phyloP scores from a whole-genome alignment of 2,797 vertebrate genomes.

The Ataeniobius toweri region DNA sequence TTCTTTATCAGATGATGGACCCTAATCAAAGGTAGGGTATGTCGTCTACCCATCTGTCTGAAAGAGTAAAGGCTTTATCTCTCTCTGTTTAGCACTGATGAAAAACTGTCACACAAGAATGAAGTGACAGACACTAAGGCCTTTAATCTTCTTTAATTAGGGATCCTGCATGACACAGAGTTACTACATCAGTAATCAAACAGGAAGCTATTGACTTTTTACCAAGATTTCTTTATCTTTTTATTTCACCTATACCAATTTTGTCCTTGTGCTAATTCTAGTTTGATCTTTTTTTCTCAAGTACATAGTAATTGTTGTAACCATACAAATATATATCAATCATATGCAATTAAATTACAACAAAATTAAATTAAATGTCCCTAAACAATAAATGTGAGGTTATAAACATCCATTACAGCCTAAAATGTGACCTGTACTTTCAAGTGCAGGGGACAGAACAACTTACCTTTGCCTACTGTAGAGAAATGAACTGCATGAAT shows the following conservation, averaged over 20 bases:
- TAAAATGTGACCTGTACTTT: background rate
- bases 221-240: background rate
- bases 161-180: constrained; percentile 8
- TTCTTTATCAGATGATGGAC: constrained; percentile 7
- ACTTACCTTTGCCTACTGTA: background rate
- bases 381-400: background rate
- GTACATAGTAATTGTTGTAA: background rate
- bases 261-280: background rate
- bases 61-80: constrained; percentile 1
- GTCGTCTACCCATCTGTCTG: background rate
- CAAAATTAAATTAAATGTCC: background rate
- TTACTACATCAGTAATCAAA: background rate
- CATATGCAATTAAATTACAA: background rate
- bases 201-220: background rate
- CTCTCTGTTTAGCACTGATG: constrained; percentile 6
- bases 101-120: constrained; percentile 16
- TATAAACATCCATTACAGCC: background rate
- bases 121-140: constrained; percentile 10
- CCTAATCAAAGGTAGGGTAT: constrained; percentile 3
- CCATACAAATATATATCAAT: background rate
- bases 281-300: background rate
- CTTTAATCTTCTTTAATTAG: constrained; percentile 24
- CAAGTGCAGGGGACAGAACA: background rate
- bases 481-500: background rate
- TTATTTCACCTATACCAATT: background rate